Conservation (phyloP, 2,888 invertebrate species). For the Pomacea canaliculata region DNA sequence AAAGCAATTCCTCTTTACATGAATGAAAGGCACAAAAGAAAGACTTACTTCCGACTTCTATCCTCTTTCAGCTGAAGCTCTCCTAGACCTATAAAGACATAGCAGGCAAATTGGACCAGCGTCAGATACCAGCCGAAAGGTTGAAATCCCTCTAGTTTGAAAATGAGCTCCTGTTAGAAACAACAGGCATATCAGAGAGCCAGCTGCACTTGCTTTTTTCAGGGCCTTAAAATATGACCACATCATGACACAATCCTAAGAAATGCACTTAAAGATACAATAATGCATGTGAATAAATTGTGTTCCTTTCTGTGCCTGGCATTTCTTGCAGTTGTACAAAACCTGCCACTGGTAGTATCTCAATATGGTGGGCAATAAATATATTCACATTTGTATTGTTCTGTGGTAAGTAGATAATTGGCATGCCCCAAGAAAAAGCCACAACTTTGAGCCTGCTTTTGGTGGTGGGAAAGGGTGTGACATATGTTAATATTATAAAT, state of each 20-base stretch:
- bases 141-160: slow-evolving; percentile 88
- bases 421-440: too few relatives aligned
- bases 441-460: too few relatives aligned
- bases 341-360: not conserved
- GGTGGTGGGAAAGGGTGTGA: too few relatives aligned
- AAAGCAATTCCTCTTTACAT: too few relatives aligned
- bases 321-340: not conserved
- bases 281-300: not conserved
- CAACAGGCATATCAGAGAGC: not conserved
- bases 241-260: not conserved
- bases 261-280: not conserved
- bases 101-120: slow-evolving; percentile 89
- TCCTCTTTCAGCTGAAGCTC: slow-evolving; percentile 79
- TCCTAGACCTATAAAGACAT: slow-evolving; percentile 82
- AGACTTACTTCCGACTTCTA: slow-evolving; percentile 71
- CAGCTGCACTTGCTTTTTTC: too few relatives aligned
- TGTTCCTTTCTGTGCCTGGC: not conserved
- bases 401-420: too few relatives aligned
- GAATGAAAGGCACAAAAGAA: too few relatives aligned
- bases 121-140: slow-evolving; percentile 94
- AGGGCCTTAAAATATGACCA: not conserved
- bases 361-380: too few relatives aligned
- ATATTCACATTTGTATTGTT: too few relatives aligned
- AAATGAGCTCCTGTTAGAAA: slow-evolving; percentile 82
- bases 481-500: too few relatives aligned